These are phyloP conservation scores for Dynastes grantii DNA, from an alignment of 2,888 invertebrate species.

Conservation along the genomic window DNA sequence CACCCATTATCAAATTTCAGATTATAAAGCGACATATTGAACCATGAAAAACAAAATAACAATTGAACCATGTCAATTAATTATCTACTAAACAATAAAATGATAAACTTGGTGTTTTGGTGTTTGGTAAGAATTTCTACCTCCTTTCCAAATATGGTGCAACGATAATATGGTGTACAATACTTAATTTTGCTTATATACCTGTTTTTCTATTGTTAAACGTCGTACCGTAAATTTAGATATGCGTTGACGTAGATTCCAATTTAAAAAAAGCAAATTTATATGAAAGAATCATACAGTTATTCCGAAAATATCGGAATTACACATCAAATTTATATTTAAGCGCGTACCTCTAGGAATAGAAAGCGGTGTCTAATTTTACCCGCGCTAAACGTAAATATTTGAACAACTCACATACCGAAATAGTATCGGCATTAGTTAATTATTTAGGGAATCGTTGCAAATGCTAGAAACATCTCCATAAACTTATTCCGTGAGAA, in stretches of 20 bases:
- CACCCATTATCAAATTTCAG: too few species aligned
- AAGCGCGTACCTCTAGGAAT: constrained; percentile 36
- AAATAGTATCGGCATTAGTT: constrained; percentile 46
- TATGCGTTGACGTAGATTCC: constrained; percentile 36
- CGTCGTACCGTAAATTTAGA: constrained; percentile 31
- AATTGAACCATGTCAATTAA: too few species aligned
- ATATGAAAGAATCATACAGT: constrained; percentile 43
- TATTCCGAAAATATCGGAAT: constrained; percentile 43
- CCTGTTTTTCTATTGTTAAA: not conserved
- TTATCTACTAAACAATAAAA: too few species aligned
- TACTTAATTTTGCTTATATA: not conserved
- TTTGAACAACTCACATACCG: constrained; percentile 47
- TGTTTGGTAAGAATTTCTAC: too few species aligned
- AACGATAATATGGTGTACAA: too few species aligned
- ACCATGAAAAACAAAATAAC: too few species aligned
- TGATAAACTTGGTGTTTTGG: too few species aligned
- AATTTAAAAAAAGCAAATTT: constrained; percentile 30
- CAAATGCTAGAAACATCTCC: constrained; percentile 38
- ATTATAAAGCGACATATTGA: too few species aligned
- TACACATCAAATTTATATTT: constrained; percentile 48
- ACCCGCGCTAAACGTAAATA: constrained; percentile 37
- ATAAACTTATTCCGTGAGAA: constrained; percentile 45
- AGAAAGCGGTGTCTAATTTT: constrained; percentile 30
- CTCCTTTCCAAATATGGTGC: too few species aligned
- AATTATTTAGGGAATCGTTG: constrained; percentile 46